Evolutionary conservation across 2,113 vertebrate genomes (phyloP), one percentile per base, ranked within the genome.

Genomic region (Ictalurus furcatus): DNA sequence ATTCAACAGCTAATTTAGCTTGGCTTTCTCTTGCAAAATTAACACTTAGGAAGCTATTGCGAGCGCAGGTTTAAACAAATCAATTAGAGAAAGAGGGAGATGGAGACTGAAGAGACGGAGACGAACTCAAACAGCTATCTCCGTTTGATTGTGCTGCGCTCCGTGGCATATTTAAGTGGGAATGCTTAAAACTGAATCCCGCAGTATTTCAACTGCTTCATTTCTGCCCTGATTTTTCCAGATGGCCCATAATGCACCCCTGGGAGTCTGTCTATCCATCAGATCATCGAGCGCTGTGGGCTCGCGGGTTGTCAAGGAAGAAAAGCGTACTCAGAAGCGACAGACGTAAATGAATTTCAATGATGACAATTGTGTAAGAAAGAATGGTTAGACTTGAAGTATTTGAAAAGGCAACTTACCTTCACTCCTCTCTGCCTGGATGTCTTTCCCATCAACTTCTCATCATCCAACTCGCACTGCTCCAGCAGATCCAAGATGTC

Each of bases 401-500:
- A 44, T 89, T 85, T 56, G n/a, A 28, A 80, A 54, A 30, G 44
- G n/a, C 61, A n/a, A 14, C 86, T 87, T 88, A 96, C 96, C 95
- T 96, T 96, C 30, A 95, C 96, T 92, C 97, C 98, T 95, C 96
- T 95, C 85, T 96, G 94, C 90, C 95, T 96, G 78, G 94, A 91
- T 86, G 96, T 95, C 94, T 98, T 99, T 88, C 98, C 98, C 96
- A 97, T 97, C 85, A 99, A 92, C 90, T 98, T 99, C 94, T 99
- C 98, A 79, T 99, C 98, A 71, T 99, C 98, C 94, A 99, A 95
- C 94, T 99, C 98, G 93, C 98, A 99, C 63, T 99, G 98, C 88
- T 99, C 98, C 93, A 99, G 92, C 92, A 99, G 97, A 93, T 99
- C 98, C 94, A 99, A 94, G 94, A 99, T 98, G 92, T 99, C 98